These are phyloP conservation scores for Eonycteris spelaea DNA, from an alignment of 2,113 vertebrate genomes.

Conservation along the genomic window DNA sequence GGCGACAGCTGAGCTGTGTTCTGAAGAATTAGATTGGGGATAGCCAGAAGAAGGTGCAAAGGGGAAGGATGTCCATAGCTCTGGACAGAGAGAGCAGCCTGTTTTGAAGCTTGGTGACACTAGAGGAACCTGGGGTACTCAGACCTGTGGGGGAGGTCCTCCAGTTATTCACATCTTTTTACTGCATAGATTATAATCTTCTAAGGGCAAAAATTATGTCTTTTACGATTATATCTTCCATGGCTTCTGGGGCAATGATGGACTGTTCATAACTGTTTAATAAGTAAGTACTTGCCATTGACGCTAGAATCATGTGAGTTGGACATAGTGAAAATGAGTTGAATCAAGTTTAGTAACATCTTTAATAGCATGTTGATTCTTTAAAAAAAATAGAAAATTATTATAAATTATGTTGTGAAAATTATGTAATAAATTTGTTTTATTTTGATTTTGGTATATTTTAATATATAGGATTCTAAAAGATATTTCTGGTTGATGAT, in stretches of 20 bases:
- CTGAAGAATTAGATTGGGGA: background rate
- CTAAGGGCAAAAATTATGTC: background rate
- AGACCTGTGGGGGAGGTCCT: background rate
- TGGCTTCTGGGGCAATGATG: background rate
- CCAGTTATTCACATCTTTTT: background rate
- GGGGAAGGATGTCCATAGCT: background rate
- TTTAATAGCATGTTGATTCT: background rate
- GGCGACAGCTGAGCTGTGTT: background rate
- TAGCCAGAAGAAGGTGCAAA: background rate
- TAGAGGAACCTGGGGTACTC: background rate
- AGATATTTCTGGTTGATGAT: background rate
- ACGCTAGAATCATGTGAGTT: background rate
- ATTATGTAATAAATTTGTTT: background rate
- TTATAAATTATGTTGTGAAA: background rate
- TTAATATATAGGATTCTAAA: background rate
- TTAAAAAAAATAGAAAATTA: background rate
- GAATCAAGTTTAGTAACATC: constrained; percentile 1
- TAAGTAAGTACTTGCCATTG: background rate
- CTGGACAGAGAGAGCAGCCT: background rate
- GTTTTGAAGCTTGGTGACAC: background rate
- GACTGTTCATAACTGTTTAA: background rate
- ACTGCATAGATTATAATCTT: background rate
- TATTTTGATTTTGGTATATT: background rate
- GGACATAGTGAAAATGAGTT: background rate
- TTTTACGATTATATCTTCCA: background rate